A percentile compares a stretch with the other conserved stretches of the same genome.
Conservation (phyloP, 2,888 invertebrate genomes). For the Cybosia mesomella region DNA sequence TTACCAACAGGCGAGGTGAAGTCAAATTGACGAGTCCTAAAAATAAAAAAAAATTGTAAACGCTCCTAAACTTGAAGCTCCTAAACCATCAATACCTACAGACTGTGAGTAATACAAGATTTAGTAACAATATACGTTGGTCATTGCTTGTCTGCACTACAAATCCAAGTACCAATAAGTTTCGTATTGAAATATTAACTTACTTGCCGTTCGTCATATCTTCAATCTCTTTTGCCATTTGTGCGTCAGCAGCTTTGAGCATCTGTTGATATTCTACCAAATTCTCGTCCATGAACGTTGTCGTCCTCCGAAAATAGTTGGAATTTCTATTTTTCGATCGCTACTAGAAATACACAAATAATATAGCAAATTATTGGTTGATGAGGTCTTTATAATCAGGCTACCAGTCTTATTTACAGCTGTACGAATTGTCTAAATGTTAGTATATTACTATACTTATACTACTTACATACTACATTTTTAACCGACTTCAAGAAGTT, state of each 20-base stretch:
- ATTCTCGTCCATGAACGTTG: conserved; percentile 90
- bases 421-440: too few relatives aligned
- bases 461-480: too few relatives aligned
- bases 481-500: too few relatives aligned
- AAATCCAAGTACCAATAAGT: not conserved
- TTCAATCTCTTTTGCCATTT: conserved; percentile 93
- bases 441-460: too few relatives aligned
- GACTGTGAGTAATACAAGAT: not conserved
- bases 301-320: conserved; percentile 80
- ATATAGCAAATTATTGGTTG: conserved; percentile 56
- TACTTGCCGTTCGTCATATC: conserved; percentile 94
- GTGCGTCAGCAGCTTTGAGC: conserved; percentile 90
- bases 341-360: conserved; percentile 77
- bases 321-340: conserved; percentile 80
- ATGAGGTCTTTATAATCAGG: conserved; percentile 21
- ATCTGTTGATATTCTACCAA: conserved; percentile 88
- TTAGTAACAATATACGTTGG: not conserved
- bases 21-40: too few relatives aligned
- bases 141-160: not conserved
- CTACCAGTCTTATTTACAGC: not conserved
- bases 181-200: conserved; percentile 39
- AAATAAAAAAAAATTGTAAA: too few relatives aligned
- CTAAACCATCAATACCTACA: not conserved
- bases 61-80: not conserved
- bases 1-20: too few relatives aligned